Evolutionary conservation across 2,888 invertebrate genomes (phyloP).

Genomic region (Limnephilus lunatus): DNA sequence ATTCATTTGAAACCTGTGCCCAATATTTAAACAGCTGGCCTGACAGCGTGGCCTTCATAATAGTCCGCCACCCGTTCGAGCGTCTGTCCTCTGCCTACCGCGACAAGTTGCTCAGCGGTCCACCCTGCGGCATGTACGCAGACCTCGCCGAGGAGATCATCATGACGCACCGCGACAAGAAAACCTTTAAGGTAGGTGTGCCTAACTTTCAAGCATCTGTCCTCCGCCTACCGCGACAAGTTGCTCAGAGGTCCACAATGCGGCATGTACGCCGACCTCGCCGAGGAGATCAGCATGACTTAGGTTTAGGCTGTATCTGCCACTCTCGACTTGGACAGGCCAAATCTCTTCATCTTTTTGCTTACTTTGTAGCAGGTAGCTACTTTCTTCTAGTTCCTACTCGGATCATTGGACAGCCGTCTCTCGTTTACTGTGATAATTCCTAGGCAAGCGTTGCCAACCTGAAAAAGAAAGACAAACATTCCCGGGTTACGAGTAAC

Average conservation of each 20-base stretch:
- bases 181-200: not conserved
- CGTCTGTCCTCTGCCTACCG: conserved; percentile 83
- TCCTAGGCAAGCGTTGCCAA: too few species aligned
- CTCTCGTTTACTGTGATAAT: too few species aligned
- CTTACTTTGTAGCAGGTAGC: too few species aligned
- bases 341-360: too few species aligned
- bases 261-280: conserved; percentile 82
- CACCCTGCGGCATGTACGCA: conserved; percentile 83
- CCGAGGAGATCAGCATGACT: conserved; percentile 81
- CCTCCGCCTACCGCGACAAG: conserved; percentile 85
- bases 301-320: too few species aligned
- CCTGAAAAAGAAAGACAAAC: too few species aligned
- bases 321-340: too few species aligned
- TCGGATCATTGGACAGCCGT: too few species aligned
- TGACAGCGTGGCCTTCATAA: conserved; percentile 78
- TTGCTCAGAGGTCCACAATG: conserved; percentile 83
- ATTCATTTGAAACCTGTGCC: not conserved
- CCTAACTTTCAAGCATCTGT: conserved; percentile 78
- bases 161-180: conserved; percentile 77
- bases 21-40: not conserved
- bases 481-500: too few species aligned
- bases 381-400: too few species aligned
- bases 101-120: conserved; percentile 83
- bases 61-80: conserved; percentile 84
- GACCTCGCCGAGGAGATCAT: conserved; percentile 83